A percentile compares a stretch with the other conserved stretches of the same genome.
phyloP scores from a whole-genome alignment of 2,888 invertebrate genomes.

The Leptopterna dolabrata region DNA sequence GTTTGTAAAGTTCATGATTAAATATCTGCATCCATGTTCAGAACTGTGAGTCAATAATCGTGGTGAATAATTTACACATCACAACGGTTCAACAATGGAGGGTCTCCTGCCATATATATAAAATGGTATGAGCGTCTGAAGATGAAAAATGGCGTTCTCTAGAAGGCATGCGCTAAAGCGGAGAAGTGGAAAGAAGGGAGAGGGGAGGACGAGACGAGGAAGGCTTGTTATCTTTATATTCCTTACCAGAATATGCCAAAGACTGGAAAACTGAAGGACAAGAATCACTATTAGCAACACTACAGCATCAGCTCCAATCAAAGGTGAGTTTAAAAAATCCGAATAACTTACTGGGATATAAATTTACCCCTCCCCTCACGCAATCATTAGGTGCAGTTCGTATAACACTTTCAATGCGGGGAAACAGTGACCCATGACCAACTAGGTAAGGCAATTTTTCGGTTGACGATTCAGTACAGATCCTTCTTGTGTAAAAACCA shows the following conservation, averaged over 20 bases:
- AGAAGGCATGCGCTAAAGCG: constrained; percentile 59
- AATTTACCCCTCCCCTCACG: too few relatives aligned
- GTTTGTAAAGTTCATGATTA: too few relatives aligned
- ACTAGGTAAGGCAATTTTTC: too few relatives aligned
- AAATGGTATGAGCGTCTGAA: constrained; percentile 1
- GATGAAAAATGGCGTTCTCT: constrained; percentile 33
- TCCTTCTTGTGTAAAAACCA: too few relatives aligned
- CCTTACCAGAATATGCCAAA: constrained; percentile 96
- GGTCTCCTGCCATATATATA: background rate
- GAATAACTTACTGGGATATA: background rate
- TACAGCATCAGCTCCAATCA: constrained; percentile 34
- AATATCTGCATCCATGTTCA: too few relatives aligned
- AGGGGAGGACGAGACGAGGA: background rate
- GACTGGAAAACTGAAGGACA: constrained; percentile 88
- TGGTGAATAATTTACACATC: too few relatives aligned
- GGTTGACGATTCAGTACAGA: too few relatives aligned
- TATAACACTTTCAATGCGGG: too few relatives aligned
- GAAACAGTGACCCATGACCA: too few relatives aligned
- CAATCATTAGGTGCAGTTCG: too few relatives aligned
- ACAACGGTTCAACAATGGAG: too few relatives aligned
- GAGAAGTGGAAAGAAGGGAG: background rate
- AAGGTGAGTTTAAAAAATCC: background rate
- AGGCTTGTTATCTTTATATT: constrained; percentile 65
- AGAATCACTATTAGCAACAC: constrained; percentile 52
- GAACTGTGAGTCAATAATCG: too few relatives aligned